Conservation (phyloP, 2,113 vertebrate species). For the Mustela lutreola region DNA sequence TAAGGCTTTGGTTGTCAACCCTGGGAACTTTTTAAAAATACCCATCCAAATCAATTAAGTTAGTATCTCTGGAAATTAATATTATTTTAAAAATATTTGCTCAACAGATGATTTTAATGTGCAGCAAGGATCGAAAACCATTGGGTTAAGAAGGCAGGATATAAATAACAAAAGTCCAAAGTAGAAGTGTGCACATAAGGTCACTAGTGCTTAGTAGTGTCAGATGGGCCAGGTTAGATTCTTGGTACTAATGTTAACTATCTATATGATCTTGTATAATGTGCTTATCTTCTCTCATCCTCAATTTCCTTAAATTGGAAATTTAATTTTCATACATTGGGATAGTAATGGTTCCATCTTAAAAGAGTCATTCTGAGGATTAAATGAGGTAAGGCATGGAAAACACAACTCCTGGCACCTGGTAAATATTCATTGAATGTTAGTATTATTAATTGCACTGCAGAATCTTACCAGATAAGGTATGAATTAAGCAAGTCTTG, state of each 20-base stretch:
- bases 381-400: background rate
- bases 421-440: background rate
- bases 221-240: background rate
- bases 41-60: background rate
- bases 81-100: background rate
- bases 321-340: background rate
- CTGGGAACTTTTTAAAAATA: background rate
- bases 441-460: background rate
- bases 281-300: background rate
- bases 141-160: background rate
- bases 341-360: background rate
- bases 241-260: background rate
- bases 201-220: background rate
- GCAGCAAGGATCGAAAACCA: background rate
- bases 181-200: rapidly evolving
- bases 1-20: background rate
- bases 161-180: background rate
- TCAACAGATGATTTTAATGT: background rate
- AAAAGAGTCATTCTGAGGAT: background rate
- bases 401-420: background rate
- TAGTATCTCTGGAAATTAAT: constrained; percentile 27
- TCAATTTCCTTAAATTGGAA: background rate
- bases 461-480: background rate
- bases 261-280: background rate
- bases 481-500: background rate